These are phyloP conservation scores for Stegodyphus mimosarum DNA, from an alignment of 1,140 invertebrate genomes.

Conservation along the genomic window DNA sequence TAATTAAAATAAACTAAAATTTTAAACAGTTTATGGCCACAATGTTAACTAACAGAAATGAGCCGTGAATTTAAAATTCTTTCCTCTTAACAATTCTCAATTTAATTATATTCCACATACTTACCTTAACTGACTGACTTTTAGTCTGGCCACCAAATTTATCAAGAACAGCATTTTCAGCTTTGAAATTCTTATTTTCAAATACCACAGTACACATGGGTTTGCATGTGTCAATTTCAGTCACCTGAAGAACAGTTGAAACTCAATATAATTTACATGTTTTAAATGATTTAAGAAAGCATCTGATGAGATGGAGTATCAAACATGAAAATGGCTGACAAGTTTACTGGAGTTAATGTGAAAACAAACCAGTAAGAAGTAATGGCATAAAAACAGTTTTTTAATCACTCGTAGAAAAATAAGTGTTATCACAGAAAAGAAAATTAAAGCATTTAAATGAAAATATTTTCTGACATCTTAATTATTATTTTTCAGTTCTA, in stretches of 20 bases:
- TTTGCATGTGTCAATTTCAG: slow-evolving; percentile 59
- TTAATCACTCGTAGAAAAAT: not conserved
- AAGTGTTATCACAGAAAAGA: no score
- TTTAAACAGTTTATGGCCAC: not conserved
- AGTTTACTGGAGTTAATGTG: no score
- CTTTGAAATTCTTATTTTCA: slow-evolving; percentile 86
- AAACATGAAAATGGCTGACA: no score
- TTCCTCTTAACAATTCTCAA: not conserved
- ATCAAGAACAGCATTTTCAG: slow-evolving; percentile 63
- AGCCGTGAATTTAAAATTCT: no score
- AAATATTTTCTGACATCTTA: no score
- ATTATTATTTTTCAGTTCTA: no score
- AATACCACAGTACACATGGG: slow-evolving; percentile 91
- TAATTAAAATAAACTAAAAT: not conserved
- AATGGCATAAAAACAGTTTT: not conserved
- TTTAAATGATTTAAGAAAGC: no score
- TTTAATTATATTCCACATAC: not conserved
- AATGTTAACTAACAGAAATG: no score
- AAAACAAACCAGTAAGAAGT: no score
- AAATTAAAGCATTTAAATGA: no score
- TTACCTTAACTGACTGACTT: slow-evolving; percentile 68
- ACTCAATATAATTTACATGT: no score
- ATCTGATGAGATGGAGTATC: no score
- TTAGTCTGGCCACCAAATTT: slow-evolving; percentile 57
- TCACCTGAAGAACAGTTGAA: slow-evolving; percentile 13